Base-by-base conservation (phyloP, 2,797 vertebrate genomes). In the Anguilla megastoma region DNA sequence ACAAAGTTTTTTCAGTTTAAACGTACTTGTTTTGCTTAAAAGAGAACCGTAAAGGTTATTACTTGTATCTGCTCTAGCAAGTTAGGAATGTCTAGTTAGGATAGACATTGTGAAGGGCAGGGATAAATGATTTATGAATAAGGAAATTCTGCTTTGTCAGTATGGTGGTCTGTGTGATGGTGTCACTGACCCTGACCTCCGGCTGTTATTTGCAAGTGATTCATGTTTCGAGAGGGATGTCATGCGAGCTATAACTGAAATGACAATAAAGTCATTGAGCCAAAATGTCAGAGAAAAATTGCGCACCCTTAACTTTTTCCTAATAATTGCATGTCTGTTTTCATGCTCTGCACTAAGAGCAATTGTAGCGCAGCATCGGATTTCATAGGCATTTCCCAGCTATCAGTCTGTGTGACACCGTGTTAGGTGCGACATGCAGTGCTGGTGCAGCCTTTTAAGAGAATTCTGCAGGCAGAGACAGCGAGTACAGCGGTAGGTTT, bases 101-200 rank as follows among this genome's bases (percentile, higher is more conserved):
- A 66, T 45, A 69, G 84, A 18, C 87, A 58, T 8, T 27, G 10
- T 45, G 83, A 60, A 48, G 87, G 87, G 54, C 50, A 48, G 48
- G 21, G 63, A 84, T 87, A 82, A 88, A 88, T 88, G 87, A 88
- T 85, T 85, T 76, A 88, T 88, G 82, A 85, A 56, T 85, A 88
- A 76, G 50, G 66, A 76, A 74, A 85, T 45, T 85, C 50, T 41
- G 52, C 50, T 85, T 14, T 54, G 50, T 52, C 48, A 66, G 63
- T 18, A 52, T 18, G 66, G 83, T 30, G 66, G 30, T 58, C 50
- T 69, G 50, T 48, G 87, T 18, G 45, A n/a, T 27, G 48, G 82
- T 84, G 80, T 87, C 82, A 56, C 63, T 18, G 48, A 52, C 87
- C 87, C 30, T 50, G 80, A 58, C 83, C 50, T 88, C 66, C 87